Evolutionary conservation across 1,140 invertebrate genomes (phyloP), one percentile per base, ranked within the genome.

Genomic region (Ceratoteleas bidentatus): DNA sequence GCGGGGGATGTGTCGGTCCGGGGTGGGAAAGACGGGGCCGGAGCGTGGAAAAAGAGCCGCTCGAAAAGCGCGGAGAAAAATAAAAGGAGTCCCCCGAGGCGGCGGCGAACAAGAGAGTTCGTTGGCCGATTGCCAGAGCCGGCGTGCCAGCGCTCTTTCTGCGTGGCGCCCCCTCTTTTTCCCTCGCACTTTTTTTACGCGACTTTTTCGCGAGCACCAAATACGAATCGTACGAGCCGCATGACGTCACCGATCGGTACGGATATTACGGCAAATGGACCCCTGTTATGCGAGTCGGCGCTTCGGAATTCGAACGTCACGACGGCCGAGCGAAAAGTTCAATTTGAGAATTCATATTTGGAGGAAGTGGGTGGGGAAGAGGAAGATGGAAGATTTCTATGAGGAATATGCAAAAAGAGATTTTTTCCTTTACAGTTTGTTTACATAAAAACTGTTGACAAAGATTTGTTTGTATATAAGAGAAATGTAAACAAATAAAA

Each of bases 51-150:
- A 72, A 79, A 38, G 50, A 58, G 61, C 54, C 7, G 69, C 47
- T 57, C 24, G 34, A 54, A 76, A 75, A 65, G 66, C 34, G 13
- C 45, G 10, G 11, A 33, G 68, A 16, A 61, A 76, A 69, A 76
- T 76, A n/a, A 82, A 77, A 77, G 68, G 74, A 83, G 78, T 77
- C 73, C 70, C 43, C 56, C 11, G 73, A 62, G 57, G 69, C 69
- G 52, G n/a, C n/a, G 57, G 64, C 49, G 66, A 79, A 73, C 73
- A 64, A 76, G 68, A 73, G 62, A 76, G 73, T 76, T 82, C 80
- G 80, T 82, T 77, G 80, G 58, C 79, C 79, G 78, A 81, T 75
- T 75, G 78, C 58, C 78, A 75, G 60, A 33, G 40, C 50, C 32
- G 38, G 43, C 47, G 58, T 43, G 66, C 61, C 61, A 64, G n/a